Evolutionary conservation across 1,140 invertebrate genomes (phyloP), one percentile per base, ranked within the genome.

Genomic region (Planococcus citri): DNA sequence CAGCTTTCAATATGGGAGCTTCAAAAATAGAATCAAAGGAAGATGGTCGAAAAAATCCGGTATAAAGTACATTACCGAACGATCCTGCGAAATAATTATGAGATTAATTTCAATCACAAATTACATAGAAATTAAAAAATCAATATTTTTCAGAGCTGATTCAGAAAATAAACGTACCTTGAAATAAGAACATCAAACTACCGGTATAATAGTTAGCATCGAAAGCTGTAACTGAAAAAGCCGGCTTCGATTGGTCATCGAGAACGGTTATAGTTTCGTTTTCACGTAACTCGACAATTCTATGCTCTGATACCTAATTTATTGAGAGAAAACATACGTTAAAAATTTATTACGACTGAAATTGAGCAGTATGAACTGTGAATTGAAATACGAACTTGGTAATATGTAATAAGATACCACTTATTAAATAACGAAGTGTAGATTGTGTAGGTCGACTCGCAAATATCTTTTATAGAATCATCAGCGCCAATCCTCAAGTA

Each of bases 391-490:
- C 41, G 17, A 17, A 51, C 60, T 21, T 27, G 22, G 22, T 64
- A 64, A 25, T 25, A 64, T 4, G 21, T 24, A 25, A 25, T 24
- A 4, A 64, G 60, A 17, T 64, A 64, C 60, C 60, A 64, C 22
- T 64, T 64, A 17, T 64, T 64, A 20, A 64, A 64, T 27, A 64
- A 64, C 12, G 60, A 64, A 4, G 60, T 64, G 25, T 64, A 27
- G 24, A 64, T 64, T 25, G 22, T 64, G 22, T 64, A 64, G 2
- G 3, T 64, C 22, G 60, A 24, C 22, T 64, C 10, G 9, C 60
- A 25, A 9, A 64, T 25, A 64, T 64, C 10, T 27, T 24, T 25
- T 64, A 64, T 64, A 25, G 60, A 64, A 9, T 64, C 25, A 4
- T 24, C 10, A 27, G 20, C 21, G 24, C 24, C 22, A 6, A 25